A percentile compares a stretch with the other conserved stretches of the same genome.
phyloP scores from a whole-genome alignment of 2,888 invertebrate genomes.

The Escarpia spicata region DNA sequence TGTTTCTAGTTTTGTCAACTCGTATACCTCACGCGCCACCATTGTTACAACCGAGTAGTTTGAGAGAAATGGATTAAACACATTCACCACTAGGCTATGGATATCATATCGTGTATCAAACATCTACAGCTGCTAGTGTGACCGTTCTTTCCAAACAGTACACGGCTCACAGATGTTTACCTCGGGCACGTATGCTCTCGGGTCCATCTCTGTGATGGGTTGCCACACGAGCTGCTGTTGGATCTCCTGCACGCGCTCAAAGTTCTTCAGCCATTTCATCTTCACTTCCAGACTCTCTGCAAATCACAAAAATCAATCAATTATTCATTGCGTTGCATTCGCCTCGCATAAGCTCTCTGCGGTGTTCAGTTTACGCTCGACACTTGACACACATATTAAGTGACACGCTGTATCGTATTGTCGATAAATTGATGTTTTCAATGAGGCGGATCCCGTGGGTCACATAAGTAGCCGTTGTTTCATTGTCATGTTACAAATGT shows the following conservation, averaged over 20 bases:
- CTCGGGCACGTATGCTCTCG: constrained; percentile 71
- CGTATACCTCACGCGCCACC: too few relatives aligned
- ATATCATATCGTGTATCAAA: too few relatives aligned
- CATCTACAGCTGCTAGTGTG: too few relatives aligned
- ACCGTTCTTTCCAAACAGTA: background rate
- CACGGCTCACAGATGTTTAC: constrained; percentile 48
- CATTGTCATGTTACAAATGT: too few relatives aligned
- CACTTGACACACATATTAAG: background rate
- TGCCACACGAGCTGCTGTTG: constrained; percentile 74
- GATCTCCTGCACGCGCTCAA: constrained; percentile 73
- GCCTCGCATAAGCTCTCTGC: background rate
- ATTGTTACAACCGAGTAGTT: background rate
- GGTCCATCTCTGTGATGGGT: constrained; percentile 71
- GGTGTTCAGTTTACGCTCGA: background rate
- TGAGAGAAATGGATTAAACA: too few relatives aligned
- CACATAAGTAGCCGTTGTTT: too few relatives aligned
- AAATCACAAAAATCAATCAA: background rate
- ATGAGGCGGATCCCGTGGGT: background rate
- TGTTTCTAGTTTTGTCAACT: background rate
- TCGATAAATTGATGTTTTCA: background rate
- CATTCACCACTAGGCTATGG: too few relatives aligned
- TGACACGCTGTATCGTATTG: background rate
- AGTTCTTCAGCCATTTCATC: constrained; percentile 75
- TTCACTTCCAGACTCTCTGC: constrained; percentile 73
- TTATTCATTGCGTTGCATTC: background rate